A percentile compares a stretch with the other conserved stretches of the same genome.
Conservation (phyloP, 2,113 vertebrate genomes). For the Pitta sordida region DNA sequence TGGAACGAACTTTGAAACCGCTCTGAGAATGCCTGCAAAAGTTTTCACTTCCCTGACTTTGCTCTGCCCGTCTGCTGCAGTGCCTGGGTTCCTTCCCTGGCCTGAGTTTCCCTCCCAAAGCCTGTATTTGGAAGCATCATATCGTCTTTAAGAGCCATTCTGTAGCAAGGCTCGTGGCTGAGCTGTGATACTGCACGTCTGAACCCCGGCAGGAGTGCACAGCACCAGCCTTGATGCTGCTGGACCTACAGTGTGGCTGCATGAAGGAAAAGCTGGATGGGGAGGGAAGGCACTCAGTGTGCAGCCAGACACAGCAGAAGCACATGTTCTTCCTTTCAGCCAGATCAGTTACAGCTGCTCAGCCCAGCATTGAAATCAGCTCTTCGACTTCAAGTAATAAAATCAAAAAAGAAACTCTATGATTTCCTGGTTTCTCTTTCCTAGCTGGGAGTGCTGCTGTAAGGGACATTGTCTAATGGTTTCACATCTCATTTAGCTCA, state of each 20-base stretch:
- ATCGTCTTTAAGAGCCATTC: neutral
- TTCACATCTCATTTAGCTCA: neutral
- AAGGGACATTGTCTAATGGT: neutral
- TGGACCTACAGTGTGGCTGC: neutral
- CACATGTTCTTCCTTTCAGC: neutral
- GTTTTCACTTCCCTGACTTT: neutral
- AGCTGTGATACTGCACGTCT: accelerated
- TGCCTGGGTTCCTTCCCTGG: neutral
- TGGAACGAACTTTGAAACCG: neutral
- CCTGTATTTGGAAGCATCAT: neutral
- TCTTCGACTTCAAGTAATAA: neutral
- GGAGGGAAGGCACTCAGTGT: neutral
- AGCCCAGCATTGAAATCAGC: neutral
- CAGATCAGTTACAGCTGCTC: neutral
- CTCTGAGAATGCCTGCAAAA: neutral
- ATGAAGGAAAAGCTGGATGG: neutral
- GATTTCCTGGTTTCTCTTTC: neutral
- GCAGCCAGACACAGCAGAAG: neutral
- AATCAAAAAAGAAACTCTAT: neutral
- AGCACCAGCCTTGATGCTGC: neutral
- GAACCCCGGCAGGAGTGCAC: neutral
- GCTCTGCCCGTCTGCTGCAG: neutral
- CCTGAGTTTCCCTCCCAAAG: neutral
- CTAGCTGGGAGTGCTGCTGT: neutral
- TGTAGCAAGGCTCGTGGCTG: accelerated